phyloP scores from a whole-genome alignment of 2,888 invertebrate species.

The Cephonodes hylas region DNA sequence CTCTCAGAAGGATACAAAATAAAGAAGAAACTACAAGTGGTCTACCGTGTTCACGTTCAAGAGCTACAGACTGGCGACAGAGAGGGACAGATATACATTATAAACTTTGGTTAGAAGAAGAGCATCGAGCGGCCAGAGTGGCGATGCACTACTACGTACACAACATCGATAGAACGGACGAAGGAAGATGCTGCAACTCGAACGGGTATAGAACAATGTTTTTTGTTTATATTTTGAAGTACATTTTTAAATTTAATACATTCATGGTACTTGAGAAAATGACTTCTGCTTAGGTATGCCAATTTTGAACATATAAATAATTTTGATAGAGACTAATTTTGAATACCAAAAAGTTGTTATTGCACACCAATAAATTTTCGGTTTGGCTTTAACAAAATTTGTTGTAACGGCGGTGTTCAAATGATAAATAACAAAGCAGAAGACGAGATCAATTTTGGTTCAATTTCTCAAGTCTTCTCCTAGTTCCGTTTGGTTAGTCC shows the following conservation, averaged over 20 bases:
- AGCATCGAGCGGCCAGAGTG: slow-evolving; percentile 66
- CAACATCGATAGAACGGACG: slow-evolving; percentile 77
- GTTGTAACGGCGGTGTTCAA: no score
- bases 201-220: slow-evolving; percentile 68
- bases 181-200: slow-evolving; percentile 68
- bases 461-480: slow-evolving; percentile 7
- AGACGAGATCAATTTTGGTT: slow-evolving; percentile 17
- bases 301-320: background rate
- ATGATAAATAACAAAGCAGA: no score
- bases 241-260: background rate
- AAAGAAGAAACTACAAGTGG: slow-evolving; percentile 78
- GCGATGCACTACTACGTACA: slow-evolving; percentile 79
- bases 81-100: slow-evolving; percentile 67
- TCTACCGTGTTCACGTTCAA: slow-evolving; percentile 68
- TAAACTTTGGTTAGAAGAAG: slow-evolving; percentile 68
- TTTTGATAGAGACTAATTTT: no score
- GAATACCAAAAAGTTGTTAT: no score
- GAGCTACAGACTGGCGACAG: slow-evolving; percentile 72
- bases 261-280: slow-evolving; percentile 11
- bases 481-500: background rate
- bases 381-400: background rate
- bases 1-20: slow-evolving; percentile 56
- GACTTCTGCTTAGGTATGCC: background rate
- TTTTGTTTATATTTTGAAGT: background rate
- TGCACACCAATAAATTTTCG: no score